phyloP scores from a whole-genome alignment of 1,140 invertebrate genomes.

The Tetranychus cinnabarinus region DNA sequence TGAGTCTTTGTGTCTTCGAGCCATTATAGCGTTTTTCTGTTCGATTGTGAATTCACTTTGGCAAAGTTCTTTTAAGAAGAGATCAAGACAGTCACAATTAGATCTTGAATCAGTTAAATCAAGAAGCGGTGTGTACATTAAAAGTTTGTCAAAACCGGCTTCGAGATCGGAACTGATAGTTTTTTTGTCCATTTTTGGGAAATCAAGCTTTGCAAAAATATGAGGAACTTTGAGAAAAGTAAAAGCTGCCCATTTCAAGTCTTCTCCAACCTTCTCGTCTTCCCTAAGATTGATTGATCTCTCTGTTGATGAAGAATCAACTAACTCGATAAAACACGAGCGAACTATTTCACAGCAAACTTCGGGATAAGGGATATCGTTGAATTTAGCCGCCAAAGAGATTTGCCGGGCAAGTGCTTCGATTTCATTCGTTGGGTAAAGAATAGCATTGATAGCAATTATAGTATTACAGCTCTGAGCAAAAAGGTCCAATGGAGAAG shows the following conservation, averaged over 20 bases:
- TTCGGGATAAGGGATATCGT: constrained; percentile 18
- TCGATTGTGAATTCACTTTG: constrained; percentile 31
- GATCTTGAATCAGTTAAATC: constrained; percentile 70
- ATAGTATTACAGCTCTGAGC: constrained; percentile 9
- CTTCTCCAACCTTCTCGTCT: constrained; percentile 33
- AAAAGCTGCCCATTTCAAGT: constrained; percentile 75
- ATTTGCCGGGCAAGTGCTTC: constrained; percentile 51
- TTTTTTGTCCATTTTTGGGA: background rate
- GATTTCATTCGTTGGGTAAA: constrained; percentile 56
- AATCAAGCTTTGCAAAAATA: constrained; percentile 16
- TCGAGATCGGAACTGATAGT: constrained; percentile 31
- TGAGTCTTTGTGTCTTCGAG: constrained; percentile 3
- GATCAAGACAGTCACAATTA: constrained; percentile 61
- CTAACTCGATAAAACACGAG: constrained; percentile 62
- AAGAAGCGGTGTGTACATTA: constrained; percentile 52
- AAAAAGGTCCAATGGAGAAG: background rate
- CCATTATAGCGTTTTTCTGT: background rate
- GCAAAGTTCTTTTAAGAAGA: constrained; percentile 55
- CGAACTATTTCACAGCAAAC: constrained; percentile 69
- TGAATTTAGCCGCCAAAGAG: constrained; percentile 47
- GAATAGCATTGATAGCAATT: constrained; percentile 30
- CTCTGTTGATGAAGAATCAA: constrained; percentile 34
- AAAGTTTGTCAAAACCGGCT: constrained; percentile 50
- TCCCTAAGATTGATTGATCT: no score
- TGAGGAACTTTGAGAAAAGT: constrained; percentile 57